phyloP scores from a whole-genome alignment of 2,888 invertebrate species.

The Caenorhabditis parvicauda region DNA sequence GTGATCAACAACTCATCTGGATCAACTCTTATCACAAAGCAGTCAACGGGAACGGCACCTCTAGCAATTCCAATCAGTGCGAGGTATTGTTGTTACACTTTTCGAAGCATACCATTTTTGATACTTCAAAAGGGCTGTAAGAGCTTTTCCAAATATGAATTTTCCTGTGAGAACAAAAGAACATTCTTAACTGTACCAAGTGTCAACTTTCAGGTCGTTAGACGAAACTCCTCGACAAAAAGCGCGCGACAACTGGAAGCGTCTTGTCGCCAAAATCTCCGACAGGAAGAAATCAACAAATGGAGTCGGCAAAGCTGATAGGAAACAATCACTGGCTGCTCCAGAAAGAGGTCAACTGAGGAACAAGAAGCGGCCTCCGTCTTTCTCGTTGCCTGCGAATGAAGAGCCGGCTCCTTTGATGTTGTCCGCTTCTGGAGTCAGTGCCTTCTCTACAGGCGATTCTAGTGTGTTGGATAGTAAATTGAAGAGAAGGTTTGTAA shows the following conservation, averaged over 20 bases:
- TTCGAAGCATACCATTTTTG: too few relatives aligned
- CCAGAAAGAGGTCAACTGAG: slow-evolving; percentile 20
- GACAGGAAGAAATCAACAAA: too few relatives aligned
- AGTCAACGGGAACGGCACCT: slow-evolving; percentile 14
- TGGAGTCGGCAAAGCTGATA: slow-evolving; percentile 6
- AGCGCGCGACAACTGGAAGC: slow-evolving; percentile 43
- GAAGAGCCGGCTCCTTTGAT: slow-evolving; percentile 25
- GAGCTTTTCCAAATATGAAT: too few relatives aligned
- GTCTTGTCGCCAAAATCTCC: slow-evolving; percentile 35
- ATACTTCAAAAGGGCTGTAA: too few relatives aligned
- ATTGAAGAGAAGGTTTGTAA: slow-evolving; percentile 43
- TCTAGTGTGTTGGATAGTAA: slow-evolving; percentile 35
- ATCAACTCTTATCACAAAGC: slow-evolving; percentile 10
- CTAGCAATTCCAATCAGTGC: slow-evolving; percentile 26
- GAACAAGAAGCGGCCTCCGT: slow-evolving; percentile 6
- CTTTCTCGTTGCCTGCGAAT: slow-evolving; percentile 11
- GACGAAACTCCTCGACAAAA: slow-evolving; percentile 19
- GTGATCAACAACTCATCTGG: too few relatives aligned
- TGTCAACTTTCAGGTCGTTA: slow-evolving; percentile 22
- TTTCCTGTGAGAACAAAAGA: too few relatives aligned
- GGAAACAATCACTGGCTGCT: slow-evolving; percentile 3
- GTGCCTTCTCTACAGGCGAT: slow-evolving; percentile 29
- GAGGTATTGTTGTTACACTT: slow-evolving; percentile 8
- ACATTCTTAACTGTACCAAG: too few relatives aligned
- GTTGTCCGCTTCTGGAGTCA: slow-evolving; percentile 32